phyloP scores from a whole-genome alignment of 2,113 vertebrate genomes.

The Lynx canadensis region DNA sequence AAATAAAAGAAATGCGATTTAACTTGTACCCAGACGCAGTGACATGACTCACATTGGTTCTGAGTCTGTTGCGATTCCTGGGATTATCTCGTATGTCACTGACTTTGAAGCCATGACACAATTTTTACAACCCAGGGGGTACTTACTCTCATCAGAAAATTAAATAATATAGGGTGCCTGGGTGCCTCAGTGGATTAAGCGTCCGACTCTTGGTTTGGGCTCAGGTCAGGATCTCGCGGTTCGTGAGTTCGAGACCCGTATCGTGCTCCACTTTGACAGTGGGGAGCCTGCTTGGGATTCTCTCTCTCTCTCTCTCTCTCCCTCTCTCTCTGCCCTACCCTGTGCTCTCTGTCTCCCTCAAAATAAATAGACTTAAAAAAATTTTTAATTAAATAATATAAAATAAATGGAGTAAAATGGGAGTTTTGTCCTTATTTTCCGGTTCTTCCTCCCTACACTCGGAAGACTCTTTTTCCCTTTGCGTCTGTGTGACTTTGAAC shows the following conservation, averaged over 20 bases:
- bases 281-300: too few species aligned
- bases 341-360: too few species aligned
- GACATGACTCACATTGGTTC: neutral
- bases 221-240: too few species aligned
- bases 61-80: neutral
- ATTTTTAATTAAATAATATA: neutral
- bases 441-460: neutral
- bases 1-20: neutral
- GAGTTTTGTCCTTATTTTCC: neutral
- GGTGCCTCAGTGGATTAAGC: too few species aligned
- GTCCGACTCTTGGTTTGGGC: too few species aligned
- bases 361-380: too few species aligned
- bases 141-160: neutral
- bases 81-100: neutral
- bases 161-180: neutral
- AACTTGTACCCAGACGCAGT: neutral
- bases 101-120: neutral
- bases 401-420: neutral
- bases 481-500: neutral
- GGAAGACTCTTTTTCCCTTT: neutral
- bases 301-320: too few species aligned
- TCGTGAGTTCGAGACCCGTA: too few species aligned
- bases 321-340: too few species aligned
- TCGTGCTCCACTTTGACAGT: too few species aligned
- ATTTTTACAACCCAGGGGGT: neutral